phyloP scores from a whole-genome alignment of 30 jellyfish, hydroid and myxozoan genomes.

The Hydra vulgaris region DNA sequence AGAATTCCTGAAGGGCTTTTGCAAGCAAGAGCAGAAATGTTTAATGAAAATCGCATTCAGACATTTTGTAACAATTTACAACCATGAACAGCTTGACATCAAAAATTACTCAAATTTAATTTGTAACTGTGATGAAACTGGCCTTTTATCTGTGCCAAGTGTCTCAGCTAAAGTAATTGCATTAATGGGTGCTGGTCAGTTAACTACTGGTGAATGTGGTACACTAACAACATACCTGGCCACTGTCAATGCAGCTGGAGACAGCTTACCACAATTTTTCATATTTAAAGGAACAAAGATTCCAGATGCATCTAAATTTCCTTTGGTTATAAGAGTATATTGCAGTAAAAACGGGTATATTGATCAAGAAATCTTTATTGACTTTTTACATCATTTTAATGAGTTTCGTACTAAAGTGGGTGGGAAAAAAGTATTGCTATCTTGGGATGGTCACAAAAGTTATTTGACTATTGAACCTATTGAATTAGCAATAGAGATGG shows the following conservation, averaged over 20 bases:
- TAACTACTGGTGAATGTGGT: background rate
- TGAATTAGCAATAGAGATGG: background rate
- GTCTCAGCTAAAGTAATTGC: background rate
- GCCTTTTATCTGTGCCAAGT: background rate
- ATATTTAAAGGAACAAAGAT: background rate
- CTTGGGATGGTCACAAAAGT: background rate
- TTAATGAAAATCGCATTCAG: background rate
- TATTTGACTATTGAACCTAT: background rate
- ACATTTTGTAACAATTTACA: background rate
- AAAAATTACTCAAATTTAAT: background rate
- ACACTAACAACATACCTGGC: background rate
- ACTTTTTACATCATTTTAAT: background rate
- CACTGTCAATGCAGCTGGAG: background rate
- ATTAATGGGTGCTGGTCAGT: background rate
- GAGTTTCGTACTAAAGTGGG: background rate
- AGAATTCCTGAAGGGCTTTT: background rate
- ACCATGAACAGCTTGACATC: background rate
- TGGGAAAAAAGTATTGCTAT: background rate
- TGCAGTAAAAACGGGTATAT: background rate
- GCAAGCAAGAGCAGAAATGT: background rate
- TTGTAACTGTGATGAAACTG: background rate
- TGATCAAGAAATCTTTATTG: background rate
- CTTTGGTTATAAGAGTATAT: background rate
- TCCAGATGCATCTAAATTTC: background rate
- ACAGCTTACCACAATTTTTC: background rate